Conservation (phyloP, 1,140 invertebrate species). For the Ladona fulva region DNA sequence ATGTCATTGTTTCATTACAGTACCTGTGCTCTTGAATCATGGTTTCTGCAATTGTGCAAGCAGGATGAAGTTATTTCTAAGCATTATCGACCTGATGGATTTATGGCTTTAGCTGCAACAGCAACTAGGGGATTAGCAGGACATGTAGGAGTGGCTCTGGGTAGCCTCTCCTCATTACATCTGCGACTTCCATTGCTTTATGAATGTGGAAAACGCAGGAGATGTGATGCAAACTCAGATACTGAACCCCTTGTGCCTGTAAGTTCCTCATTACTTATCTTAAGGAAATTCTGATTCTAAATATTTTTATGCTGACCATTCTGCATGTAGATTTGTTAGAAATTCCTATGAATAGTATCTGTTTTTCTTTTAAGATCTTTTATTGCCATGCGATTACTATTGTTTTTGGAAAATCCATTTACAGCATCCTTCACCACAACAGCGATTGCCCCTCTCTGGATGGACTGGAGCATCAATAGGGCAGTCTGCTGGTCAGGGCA, state of each 20-base stretch:
- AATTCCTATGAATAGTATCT: no score
- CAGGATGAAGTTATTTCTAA: conserved; percentile 71
- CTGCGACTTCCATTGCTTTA: not conserved
- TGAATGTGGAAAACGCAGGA: not conserved
- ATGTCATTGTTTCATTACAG: conserved; percentile 37
- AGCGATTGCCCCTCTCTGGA: not conserved
- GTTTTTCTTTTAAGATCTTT: no score
- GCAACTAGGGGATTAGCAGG: conserved; percentile 28
- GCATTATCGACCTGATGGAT: conserved; percentile 63
- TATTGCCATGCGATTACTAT: no score
- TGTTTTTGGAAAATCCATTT: not conserved
- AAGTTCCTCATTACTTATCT: not conserved
- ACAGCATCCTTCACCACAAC: not conserved
- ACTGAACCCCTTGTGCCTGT: not conserved
- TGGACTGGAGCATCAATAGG: not conserved
- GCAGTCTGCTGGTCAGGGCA: not conserved
- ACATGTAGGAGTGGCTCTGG: not conserved
- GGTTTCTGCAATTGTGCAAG: conserved; percentile 72
- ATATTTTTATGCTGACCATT: no score
- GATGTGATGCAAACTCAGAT: not conserved
- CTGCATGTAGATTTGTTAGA: no score
- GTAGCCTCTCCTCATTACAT: not conserved
- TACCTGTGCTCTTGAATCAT: conserved; percentile 70
- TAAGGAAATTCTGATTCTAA: no score
- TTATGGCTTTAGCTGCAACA: conserved; percentile 59